These are phyloP conservation scores for Phrynosoma blainvillii DNA, from an alignment of 2,113 vertebrate species.

Conservation along the genomic window DNA sequence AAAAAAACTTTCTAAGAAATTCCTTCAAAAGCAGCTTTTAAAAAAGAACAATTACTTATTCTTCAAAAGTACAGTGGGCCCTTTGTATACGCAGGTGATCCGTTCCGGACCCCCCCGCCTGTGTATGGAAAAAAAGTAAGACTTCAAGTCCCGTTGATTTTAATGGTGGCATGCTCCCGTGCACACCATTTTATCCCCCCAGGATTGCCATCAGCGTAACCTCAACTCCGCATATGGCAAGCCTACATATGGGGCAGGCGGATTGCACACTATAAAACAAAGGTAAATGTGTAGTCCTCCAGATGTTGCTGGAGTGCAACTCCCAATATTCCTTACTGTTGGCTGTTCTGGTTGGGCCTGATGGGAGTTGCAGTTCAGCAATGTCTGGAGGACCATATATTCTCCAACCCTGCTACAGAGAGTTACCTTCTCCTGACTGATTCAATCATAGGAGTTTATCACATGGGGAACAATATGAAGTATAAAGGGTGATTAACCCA, in stretches of 20 bases:
- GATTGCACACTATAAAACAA: background rate
- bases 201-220: too few species aligned
- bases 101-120: too few species aligned
- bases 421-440: background rate
- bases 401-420: background rate
- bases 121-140: too few species aligned
- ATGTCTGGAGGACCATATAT: background rate
- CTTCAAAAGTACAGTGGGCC: background rate
- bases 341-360: background rate
- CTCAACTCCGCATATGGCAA: too few species aligned
- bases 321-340: background rate
- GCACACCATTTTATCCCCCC: too few species aligned
- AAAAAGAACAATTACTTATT: background rate
- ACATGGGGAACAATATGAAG: too few species aligned
- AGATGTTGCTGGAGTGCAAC: background rate
- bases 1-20: background rate
- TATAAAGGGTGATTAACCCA: too few species aligned
- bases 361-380: background rate
- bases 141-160: too few species aligned
- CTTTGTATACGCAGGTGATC: too few species aligned
- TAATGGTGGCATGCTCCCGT: too few species aligned
- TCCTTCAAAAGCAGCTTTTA: background rate
- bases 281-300: background rate
- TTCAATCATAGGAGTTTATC: background rate
- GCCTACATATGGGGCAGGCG: too few species aligned